Evolutionary conservation across 2,113 vertebrate genomes (phyloP), one percentile per base, ranked within the genome.

Genomic region (Hiodon tergisus): DNA sequence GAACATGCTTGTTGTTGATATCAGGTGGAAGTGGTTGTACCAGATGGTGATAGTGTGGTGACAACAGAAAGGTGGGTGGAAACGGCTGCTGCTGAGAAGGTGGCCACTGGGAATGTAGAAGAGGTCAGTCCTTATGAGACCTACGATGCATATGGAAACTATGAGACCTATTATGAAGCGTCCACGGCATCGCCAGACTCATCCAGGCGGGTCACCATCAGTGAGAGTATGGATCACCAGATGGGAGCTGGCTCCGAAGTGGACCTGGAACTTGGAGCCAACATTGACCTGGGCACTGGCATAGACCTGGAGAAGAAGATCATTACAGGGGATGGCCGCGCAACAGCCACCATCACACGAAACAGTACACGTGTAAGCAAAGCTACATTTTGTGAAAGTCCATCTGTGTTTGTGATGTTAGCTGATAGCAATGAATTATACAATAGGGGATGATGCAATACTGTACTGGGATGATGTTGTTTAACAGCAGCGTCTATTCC

Each of bases 121-220:
- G 82, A 85, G 51, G 46, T 47, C 72, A 48, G 54, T 48, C 78
- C 77, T 3, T 84, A 88, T 0, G 84, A 85, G 0, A 6, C 7
- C 74, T 88, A 89, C 2, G 85, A 87, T 7, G 3, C 0, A 60
- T 87, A 89, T 1, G 81, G 48, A 0, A 73, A 55, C 79, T 90
- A 89, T 10, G 85, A 84, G 0, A 58, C 8, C 10, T 85, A 88
- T 76, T 88, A 89, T 6, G 83, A 87, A 0, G 88, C 89, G 73
- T n/a, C 81, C 2, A 91, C 86, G 0, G 5, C 77, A 0, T 3
- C 61, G 0, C 87, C 91, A 0, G 85, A 81, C 0, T 10, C 57
- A 67, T 71, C 83, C 3, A 65, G 68, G 1, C 82, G 75, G 0
- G 59, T 79, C 75, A 73, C 85, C 83, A 85, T 75, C 48, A 72